Conservation (phyloP, 1,140 invertebrate genomes). For the Aricia agestis region DNA sequence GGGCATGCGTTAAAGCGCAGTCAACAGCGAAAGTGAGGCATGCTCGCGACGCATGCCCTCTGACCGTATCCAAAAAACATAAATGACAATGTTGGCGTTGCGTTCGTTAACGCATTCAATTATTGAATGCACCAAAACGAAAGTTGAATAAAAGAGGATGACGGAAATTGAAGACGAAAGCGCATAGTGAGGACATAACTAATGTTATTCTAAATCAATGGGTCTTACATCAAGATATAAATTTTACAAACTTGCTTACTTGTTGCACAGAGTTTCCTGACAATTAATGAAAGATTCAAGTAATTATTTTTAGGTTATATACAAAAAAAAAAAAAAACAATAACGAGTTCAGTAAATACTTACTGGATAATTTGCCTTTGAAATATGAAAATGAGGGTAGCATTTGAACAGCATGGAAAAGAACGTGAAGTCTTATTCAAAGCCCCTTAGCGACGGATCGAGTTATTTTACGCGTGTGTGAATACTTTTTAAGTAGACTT, state of each 20-base stretch:
- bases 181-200: too few relatives aligned
- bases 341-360: not conserved
- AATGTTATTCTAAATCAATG: too few relatives aligned
- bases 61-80: too few relatives aligned
- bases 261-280: not conserved
- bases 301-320: not conserved
- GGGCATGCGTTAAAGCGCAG: too few relatives aligned
- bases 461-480: conserved; percentile 51
- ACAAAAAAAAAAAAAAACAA: not conserved
- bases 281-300: not conserved
- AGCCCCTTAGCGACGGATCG: conserved; percentile 40
- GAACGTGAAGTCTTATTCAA: conserved; percentile 43
- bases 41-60: too few relatives aligned
- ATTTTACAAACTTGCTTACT: not conserved
- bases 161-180: too few relatives aligned
- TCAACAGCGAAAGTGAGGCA: too few relatives aligned
- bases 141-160: too few relatives aligned
- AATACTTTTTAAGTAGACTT: conserved; percentile 38
- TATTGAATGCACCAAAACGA: too few relatives aligned
- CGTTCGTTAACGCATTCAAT: too few relatives aligned
- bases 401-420: conserved; percentile 45
- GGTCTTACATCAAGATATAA: too few relatives aligned
- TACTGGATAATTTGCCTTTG: conserved; percentile 31
- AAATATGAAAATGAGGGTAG: conserved; percentile 49
- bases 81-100: too few relatives aligned